phyloP scores from a whole-genome alignment of 2,888 invertebrate genomes.

The Eledona agricola region DNA sequence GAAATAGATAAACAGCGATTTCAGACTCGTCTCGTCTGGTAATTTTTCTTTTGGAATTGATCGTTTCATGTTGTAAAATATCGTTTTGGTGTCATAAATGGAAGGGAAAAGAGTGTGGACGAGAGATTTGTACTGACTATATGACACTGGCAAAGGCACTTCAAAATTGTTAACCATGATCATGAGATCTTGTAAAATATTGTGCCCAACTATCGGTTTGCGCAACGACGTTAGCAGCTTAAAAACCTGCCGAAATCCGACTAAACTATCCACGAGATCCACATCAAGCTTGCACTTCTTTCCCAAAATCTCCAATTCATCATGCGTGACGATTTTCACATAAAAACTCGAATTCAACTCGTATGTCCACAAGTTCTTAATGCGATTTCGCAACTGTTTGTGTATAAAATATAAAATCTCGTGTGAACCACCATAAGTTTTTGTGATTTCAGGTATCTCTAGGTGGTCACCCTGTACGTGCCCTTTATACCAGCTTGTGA shows the following conservation, averaged over 20 bases:
- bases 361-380: conserved; percentile 57
- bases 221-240: conserved; percentile 66
- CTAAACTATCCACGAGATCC: conserved; percentile 64
- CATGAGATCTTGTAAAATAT: conserved; percentile 74
- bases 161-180: conserved; percentile 78
- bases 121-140: conserved; percentile 71
- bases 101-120: conserved; percentile 71
- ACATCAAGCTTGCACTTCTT: conserved; percentile 63
- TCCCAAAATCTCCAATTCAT: conserved; percentile 52
- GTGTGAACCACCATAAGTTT: conserved; percentile 60
- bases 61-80: conserved; percentile 67
- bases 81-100: conserved; percentile 78
- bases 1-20: conserved; percentile 70
- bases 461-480: conserved; percentile 51
- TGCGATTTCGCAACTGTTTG: conserved; percentile 67
- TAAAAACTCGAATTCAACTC: conserved; percentile 55
- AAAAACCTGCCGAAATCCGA: conserved; percentile 76
- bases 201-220: conserved; percentile 82
- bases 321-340: conserved; percentile 56
- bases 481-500: conserved; percentile 58
- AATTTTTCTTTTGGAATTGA: conserved; percentile 53
- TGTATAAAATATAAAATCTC: conserved; percentile 69
- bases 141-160: conserved; percentile 72
- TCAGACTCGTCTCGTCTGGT: conserved; percentile 64
- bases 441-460: conserved; percentile 44